phyloP scores from a whole-genome alignment of 2,797 vertebrate genomes.

The Hephaestus fuliginosus region DNA sequence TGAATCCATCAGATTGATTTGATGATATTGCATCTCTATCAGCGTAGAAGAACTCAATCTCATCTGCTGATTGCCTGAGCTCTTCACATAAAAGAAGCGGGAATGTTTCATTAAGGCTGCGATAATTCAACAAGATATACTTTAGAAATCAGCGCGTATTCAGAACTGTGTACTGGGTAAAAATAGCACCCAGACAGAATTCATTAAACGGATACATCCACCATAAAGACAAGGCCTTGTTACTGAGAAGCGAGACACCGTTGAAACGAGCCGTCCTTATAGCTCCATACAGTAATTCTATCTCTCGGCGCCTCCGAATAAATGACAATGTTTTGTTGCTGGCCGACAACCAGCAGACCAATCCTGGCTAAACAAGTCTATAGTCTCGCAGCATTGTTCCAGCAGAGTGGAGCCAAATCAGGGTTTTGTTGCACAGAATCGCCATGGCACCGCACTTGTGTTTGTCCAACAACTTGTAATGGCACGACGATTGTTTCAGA shows the following conservation, averaged over 20 bases:
- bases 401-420: constrained; percentile 50
- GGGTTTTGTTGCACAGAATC: constrained; percentile 46
- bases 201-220: constrained; percentile 58
- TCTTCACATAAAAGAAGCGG: constrained; percentile 80
- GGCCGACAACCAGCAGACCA: constrained; percentile 35
- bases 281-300: constrained; percentile 15
- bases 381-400: constrained; percentile 32
- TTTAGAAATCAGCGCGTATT: constrained; percentile 80
- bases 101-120: constrained; percentile 78
- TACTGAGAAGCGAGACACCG: constrained; percentile 45
- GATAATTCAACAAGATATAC: constrained; percentile 83
- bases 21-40: constrained; percentile 78
- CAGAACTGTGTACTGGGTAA: constrained; percentile 68
- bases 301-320: constrained; percentile 35
- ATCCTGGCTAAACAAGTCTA: constrained; percentile 41
- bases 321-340: constrained; percentile 28
- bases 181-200: constrained; percentile 68
- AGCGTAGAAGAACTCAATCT: constrained; percentile 77
- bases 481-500: constrained; percentile 22
- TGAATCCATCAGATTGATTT: constrained; percentile 80
- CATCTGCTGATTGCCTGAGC: constrained; percentile 81
- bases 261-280: constrained; percentile 18
- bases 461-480: constrained; percentile 35
- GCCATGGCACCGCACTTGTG: constrained; percentile 17
- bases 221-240: constrained; percentile 53